Evolutionary conservation across 2,888 invertebrate species (phyloP).

Genomic region (Reticulitermes lucifugus): DNA sequence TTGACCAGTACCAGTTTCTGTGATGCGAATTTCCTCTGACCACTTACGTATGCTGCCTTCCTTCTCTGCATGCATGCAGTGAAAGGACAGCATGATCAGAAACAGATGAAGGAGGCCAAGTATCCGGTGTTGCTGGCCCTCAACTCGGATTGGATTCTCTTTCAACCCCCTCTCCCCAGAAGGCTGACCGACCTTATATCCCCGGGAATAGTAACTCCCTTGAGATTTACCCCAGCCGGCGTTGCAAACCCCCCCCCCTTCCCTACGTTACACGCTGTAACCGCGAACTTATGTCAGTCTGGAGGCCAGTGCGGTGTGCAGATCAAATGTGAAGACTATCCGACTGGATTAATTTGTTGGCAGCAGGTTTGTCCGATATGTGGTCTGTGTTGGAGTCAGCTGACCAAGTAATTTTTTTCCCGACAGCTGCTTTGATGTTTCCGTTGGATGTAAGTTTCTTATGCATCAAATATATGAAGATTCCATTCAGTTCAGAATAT

Average conservation of each 20-base stretch:
- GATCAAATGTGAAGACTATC: conserved; percentile 7
- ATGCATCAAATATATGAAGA: too few species aligned
- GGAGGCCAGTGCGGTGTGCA: not conserved
- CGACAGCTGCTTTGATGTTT: too few species aligned
- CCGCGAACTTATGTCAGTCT: conserved; percentile 11
- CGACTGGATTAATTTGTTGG: conserved; percentile 11
- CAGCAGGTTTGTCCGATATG: too few species aligned
- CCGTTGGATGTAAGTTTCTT: too few species aligned
- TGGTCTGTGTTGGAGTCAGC: too few species aligned
- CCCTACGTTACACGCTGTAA: conserved; percentile 16
- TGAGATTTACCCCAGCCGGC: not conserved
- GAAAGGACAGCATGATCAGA: not conserved
- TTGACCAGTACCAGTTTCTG: not conserved
- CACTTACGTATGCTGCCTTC: not conserved
- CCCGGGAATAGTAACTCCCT: not conserved
- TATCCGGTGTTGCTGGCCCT: not conserved
- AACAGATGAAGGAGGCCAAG: not conserved
- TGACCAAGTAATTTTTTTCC: too few species aligned
- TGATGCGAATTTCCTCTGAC: not conserved
- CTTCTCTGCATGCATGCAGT: not conserved
- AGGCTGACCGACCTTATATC: conserved; percentile 8
- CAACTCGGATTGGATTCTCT: conserved; percentile 20
- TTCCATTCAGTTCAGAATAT: too few species aligned
- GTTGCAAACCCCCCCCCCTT: not conserved
- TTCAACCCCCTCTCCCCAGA: not conserved